phyloP scores from a whole-genome alignment of 2,888 invertebrate species.

The Rosalia funebris region DNA sequence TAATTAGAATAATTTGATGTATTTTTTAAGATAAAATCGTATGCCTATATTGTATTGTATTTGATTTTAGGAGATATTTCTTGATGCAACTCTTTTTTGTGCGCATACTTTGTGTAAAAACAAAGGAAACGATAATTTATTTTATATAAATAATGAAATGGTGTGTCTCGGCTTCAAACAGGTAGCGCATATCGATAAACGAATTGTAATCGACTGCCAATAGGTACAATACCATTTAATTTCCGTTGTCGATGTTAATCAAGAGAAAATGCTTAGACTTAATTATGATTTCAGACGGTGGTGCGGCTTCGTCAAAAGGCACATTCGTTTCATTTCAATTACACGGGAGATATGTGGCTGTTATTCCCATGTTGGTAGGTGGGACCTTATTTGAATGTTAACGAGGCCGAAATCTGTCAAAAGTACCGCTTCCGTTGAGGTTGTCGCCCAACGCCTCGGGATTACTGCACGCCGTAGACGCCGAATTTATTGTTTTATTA shows the following conservation, averaged over 20 bases:
- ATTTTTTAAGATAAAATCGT: too few relatives aligned
- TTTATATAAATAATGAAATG: too few relatives aligned
- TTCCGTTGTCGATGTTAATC: slow-evolving; percentile 43
- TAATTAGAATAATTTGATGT: too few relatives aligned
- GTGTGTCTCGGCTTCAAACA: too few relatives aligned
- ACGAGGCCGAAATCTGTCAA: slow-evolving; percentile 62
- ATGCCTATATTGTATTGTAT: too few relatives aligned
- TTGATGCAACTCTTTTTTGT: too few relatives aligned
- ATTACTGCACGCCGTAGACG: slow-evolving; percentile 46
- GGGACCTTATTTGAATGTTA: slow-evolving; percentile 61
- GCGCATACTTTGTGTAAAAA: too few relatives aligned
- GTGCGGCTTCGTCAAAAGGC: slow-evolving; percentile 48
- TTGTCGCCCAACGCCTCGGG: slow-evolving; percentile 38
- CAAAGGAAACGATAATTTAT: too few relatives aligned
- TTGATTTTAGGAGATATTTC: too few relatives aligned
- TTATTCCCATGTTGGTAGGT: slow-evolving; percentile 56
- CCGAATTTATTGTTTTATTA: slow-evolving; percentile 23
- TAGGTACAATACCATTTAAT: slow-evolving; percentile 38
- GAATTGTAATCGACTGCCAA: slow-evolving; percentile 43
- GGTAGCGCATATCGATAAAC: slow-evolving; percentile 31
- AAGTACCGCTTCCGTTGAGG: slow-evolving; percentile 60
- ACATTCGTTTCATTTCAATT: slow-evolving; percentile 58
- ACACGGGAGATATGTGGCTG: slow-evolving; percentile 40
- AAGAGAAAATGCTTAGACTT: slow-evolving; percentile 42
- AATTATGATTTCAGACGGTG: slow-evolving; percentile 53